Base-by-base conservation (phyloP, 2,797 vertebrate genomes). In the Urocyon cinereoargenteus region DNA sequence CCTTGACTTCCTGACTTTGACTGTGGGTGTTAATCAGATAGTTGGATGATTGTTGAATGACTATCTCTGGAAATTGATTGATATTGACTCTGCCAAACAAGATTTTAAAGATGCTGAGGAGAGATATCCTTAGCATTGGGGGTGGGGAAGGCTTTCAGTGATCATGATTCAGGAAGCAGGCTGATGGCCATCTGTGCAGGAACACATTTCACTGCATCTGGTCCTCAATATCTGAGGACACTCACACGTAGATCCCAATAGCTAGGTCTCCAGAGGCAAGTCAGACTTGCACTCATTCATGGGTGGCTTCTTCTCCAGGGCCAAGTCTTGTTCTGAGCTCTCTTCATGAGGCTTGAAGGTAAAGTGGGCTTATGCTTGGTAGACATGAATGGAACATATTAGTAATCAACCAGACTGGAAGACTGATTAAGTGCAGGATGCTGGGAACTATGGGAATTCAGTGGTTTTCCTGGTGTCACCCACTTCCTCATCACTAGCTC, bases 81-180 rank as follows among this genome's bases (percentile, higher is more conserved):
- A 26, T 24, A 34, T 22, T 53, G 10, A 73, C 5, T 84, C 16
- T 31, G 49, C 15, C 31, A 83, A 94, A 59, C 1, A 12, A 84
- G 14, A 59, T 24, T 87, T 87, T 88, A 36, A 66, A 97, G 73
- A 45, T 86, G 21, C 40, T 16, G 10, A 84, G 36, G 26, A 16
- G 55, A 36, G 51, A 5, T 8, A n/a, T 11, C 40, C 6, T 86
- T 6, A 24, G 7, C 45, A 7, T 3, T 49, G n/a, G 4, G 78
- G 13, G n/a, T 31, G 13, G 15, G 83, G 36, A 85, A 86, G 21
- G 84, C 6, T 91, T 96, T 90, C 26, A 61, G 4, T 61, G n/a
- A 68, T 53, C 31, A 19, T 36, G 26, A 45, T 49, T 92, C 40
- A 81, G 62, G 51, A 91, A 86, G 21, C 18, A 86, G 70, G 8